A percentile compares a stretch with the other conserved stretches of the same genome.
Conservation (phyloP, 2,888 invertebrate genomes). For the Volucella inflata region DNA sequence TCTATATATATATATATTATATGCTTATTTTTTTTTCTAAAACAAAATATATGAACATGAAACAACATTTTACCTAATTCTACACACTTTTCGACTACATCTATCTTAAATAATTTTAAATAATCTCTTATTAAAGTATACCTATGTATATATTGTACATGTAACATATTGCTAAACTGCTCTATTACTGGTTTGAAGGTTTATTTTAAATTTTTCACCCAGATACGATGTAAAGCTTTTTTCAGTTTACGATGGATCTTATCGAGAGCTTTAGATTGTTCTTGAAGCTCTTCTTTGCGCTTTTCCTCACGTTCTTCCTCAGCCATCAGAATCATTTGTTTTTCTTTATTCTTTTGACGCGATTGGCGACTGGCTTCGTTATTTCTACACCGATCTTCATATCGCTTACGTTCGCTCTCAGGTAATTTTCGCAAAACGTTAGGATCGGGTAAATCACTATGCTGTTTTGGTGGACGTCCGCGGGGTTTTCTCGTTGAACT, state of each 20-base stretch:
- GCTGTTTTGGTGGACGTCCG: conserved; percentile 81
- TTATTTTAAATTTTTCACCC: conserved; percentile 5
- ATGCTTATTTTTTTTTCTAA: not conserved
- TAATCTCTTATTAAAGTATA: conserved; percentile 15
- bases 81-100: conserved; percentile 41
- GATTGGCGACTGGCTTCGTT: conserved; percentile 82
- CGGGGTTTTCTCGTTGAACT: conserved; percentile 73
- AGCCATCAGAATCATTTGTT: conserved; percentile 78
- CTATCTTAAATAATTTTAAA: conserved; percentile 22
- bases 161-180: not conserved
- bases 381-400: conserved; percentile 81
- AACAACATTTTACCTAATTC: conserved; percentile 57
- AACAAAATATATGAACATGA: conserved; percentile 38
- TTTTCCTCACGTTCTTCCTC: conserved; percentile 76
- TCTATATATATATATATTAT: conserved; percentile 16
- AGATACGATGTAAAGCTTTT: conserved; percentile 11
- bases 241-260: conserved; percentile 28
- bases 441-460: conserved; percentile 81
- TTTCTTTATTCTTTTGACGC: conserved; percentile 80
- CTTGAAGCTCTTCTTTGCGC: conserved; percentile 47
- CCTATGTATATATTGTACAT: conserved; percentile 1
- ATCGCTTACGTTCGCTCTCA: conserved; percentile 78
- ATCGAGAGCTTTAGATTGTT: conserved; percentile 4
- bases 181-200: not conserved
- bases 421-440: conserved; percentile 76